A percentile compares a stretch with the other conserved stretches of the same genome.
phyloP scores from a whole-genome alignment of 1,140 invertebrate species.

The Conus ventricosus region DNA sequence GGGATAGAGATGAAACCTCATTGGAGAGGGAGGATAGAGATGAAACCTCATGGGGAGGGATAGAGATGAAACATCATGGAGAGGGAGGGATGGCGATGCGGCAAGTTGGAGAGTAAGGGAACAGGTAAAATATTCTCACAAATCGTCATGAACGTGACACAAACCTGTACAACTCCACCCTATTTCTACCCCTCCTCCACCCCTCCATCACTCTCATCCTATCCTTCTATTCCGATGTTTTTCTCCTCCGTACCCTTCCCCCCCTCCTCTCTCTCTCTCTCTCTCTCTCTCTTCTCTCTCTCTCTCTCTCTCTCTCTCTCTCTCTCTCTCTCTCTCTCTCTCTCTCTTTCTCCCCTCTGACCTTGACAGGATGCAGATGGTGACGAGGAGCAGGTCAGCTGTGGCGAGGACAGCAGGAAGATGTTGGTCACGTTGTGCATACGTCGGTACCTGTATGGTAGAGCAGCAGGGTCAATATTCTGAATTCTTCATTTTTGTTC shows the following conservation, averaged over 20 bases:
- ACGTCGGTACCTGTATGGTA: slow-evolving; percentile 66
- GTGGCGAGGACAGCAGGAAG: slow-evolving; percentile 82
- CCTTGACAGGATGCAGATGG: slow-evolving; percentile 86
- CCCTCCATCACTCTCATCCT: background rate
- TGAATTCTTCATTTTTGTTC: too few species aligned
- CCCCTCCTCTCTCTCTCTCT: too few species aligned
- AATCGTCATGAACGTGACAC: too few species aligned
- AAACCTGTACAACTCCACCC: too few species aligned
- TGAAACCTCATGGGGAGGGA: background rate
- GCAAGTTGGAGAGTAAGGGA: too few species aligned
- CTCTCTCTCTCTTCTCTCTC: too few species aligned
- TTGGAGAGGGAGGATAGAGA: background rate
- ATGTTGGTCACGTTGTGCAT: slow-evolving; percentile 83
- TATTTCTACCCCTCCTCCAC: background rate
- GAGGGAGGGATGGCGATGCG: too few species aligned
- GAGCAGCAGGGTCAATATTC: too few species aligned
- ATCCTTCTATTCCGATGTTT: background rate
- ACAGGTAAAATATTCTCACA: too few species aligned
- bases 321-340: too few species aligned
- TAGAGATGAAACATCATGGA: background rate
- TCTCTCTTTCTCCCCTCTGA: slow-evolving; percentile 67
- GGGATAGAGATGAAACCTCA: background rate
- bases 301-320: too few species aligned
- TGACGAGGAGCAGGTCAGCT: slow-evolving; percentile 83
- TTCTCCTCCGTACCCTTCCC: too few species aligned